Conservation (phyloP, 2,797 vertebrate genomes). For the Jordanella pulchra region DNA sequence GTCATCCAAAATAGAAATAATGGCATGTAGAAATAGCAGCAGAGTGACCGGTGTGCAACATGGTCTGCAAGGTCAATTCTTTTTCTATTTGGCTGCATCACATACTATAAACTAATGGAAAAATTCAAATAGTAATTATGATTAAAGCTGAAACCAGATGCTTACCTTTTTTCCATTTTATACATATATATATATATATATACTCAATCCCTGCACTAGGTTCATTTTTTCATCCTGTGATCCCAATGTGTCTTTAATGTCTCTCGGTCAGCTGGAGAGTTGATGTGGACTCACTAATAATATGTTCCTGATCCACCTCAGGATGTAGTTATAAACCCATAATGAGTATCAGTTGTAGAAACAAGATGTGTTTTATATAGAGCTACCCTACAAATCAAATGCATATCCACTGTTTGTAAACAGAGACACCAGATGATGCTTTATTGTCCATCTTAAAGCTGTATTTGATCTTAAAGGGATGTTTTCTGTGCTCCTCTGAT, state of each 20-base stretch:
- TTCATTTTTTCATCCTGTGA: no score
- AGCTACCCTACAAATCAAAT: not conserved
- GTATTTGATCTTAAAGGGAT: not conserved
- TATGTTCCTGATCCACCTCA: not conserved
- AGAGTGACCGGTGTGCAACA: not conserved
- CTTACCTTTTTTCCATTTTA: not conserved
- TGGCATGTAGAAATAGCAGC: conserved; percentile 1
- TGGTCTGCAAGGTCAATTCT: not conserved
- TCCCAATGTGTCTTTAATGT: no score
- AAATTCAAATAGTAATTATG: not conserved
- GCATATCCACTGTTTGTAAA: not conserved
- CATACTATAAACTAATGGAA: not conserved
- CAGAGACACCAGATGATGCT: not conserved
- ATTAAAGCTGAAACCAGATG: not conserved
- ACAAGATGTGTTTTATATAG: not conserved
- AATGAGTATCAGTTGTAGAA: not conserved
- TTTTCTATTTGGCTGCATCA: not conserved
- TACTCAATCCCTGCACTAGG: no score
- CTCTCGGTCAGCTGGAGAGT: not conserved
- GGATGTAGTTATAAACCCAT: not conserved
- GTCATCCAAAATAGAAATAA: not conserved
- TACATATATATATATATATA: no score
- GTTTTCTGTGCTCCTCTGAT: not conserved
- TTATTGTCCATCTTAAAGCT: not conserved
- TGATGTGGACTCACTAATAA: not conserved